Evolutionary conservation across 2,888 invertebrate genomes (phyloP).

Genomic region (Dynastes tityus): DNA sequence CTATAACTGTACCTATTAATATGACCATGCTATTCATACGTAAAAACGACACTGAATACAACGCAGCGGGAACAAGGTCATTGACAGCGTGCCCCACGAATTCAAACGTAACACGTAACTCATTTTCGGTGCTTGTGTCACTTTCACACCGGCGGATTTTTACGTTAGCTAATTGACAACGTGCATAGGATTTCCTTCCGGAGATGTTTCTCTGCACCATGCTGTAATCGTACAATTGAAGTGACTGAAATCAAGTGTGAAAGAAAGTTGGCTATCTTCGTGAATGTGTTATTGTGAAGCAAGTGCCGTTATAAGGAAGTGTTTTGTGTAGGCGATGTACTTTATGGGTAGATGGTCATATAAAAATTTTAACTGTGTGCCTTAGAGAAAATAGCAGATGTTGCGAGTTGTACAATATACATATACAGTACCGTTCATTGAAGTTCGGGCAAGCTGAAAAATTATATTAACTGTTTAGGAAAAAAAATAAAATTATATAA

Average conservation of each 20-base stretch:
- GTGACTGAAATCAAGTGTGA: too few species aligned
- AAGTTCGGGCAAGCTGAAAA: too few species aligned
- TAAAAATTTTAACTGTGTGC: too few species aligned
- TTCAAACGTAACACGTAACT: neutral
- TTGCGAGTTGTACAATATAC: too few species aligned
- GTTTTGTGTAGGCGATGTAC: neutral
- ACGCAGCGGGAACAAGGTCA: neutral
- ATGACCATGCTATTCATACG: too few species aligned
- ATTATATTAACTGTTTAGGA: too few species aligned
- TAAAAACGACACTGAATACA: neutral
- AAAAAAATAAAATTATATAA: too few species aligned
- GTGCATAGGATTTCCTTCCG: neutral
- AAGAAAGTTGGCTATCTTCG: neutral
- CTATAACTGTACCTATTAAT: too few species aligned
- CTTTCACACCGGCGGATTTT: neutral
- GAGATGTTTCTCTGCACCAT: neutral
- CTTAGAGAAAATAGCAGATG: too few species aligned
- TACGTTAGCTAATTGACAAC: neutral
- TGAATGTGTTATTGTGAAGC: neutral
- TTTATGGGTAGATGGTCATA: too few species aligned
- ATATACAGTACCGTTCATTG: too few species aligned
- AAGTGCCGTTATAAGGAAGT: constrained; percentile 17
- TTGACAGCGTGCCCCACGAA: neutral
- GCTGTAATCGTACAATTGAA: neutral
- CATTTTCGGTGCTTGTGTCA: neutral